Evolutionary conservation across 2,888 invertebrate species (phyloP).

Genomic region (Epinotia nisella): DNA sequence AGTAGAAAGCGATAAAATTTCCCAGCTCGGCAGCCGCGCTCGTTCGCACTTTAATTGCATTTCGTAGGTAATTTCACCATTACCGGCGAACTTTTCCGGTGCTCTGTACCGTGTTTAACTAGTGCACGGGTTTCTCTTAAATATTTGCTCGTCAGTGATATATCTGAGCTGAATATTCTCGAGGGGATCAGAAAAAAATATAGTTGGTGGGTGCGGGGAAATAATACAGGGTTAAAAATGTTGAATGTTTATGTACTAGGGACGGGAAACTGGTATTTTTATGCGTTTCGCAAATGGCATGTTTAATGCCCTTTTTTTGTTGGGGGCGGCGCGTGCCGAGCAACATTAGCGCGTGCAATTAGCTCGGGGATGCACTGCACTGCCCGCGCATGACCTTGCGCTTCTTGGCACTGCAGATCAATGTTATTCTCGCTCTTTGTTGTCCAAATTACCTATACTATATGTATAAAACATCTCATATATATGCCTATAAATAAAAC

Average conservation of each 20-base stretch:
- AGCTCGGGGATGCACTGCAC: slow-evolving; percentile 55
- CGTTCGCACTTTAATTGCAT: slow-evolving; percentile 64
- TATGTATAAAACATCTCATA: slow-evolving; percentile 40
- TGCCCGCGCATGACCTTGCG: slow-evolving; percentile 53
- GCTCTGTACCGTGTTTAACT: slow-evolving; percentile 48
- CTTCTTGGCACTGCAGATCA: slow-evolving; percentile 37
- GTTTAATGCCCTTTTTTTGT: slow-evolving; percentile 57
- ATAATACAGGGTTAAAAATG: slow-evolving; percentile 4
- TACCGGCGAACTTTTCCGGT: slow-evolving; percentile 59
- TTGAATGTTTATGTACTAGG: not conserved
- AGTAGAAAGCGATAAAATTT: slow-evolving; percentile 73
- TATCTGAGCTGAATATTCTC: slow-evolving; percentile 11
- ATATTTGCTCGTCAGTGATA: slow-evolving; percentile 47
- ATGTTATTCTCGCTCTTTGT: slow-evolving; percentile 28
- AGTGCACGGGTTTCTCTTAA: slow-evolving; percentile 42
- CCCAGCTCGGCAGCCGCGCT: slow-evolving; percentile 58
- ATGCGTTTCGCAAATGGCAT: slow-evolving; percentile 53
- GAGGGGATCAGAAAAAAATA: not conserved
- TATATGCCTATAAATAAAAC: slow-evolving; percentile 57
- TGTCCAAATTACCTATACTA: not conserved
- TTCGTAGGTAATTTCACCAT: slow-evolving; percentile 64
- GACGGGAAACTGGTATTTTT: slow-evolving; percentile 30
- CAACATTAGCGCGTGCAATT: slow-evolving; percentile 52
- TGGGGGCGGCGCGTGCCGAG: slow-evolving; percentile 58
- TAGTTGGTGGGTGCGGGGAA: not conserved